Conservation (phyloP, 2,888 invertebrate genomes). For the Drosophila anomalata region DNA sequence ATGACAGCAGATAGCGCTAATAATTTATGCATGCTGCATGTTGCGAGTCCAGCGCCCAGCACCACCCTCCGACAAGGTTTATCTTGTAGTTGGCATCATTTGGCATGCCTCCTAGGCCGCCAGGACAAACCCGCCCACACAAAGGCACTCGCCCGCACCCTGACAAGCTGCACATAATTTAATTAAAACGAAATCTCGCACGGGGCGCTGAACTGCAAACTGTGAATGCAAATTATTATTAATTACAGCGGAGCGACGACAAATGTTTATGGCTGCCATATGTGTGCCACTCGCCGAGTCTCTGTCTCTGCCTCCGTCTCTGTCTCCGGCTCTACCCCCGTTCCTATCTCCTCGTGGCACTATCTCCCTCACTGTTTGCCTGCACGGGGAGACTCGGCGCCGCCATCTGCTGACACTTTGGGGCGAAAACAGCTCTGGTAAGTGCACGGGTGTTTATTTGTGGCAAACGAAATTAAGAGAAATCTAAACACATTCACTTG, state of each 20-base stretch:
- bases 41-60: slow-evolving; percentile 33
- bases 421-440: slow-evolving; percentile 50
- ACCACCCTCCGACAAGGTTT: slow-evolving; percentile 20
- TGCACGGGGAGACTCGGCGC: slow-evolving; percentile 40
- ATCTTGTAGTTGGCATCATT: slow-evolving; percentile 40
- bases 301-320: not conserved
- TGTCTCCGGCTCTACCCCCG: slow-evolving; percentile 8
- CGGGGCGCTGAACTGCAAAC: slow-evolving; percentile 77
- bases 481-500: slow-evolving; percentile 32
- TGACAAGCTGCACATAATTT: slow-evolving; percentile 67
- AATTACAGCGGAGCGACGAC: slow-evolving; percentile 67
- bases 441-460: slow-evolving; percentile 26
- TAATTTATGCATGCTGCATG: slow-evolving; percentile 71
- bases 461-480: slow-evolving; percentile 49
- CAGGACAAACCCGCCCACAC: slow-evolving; percentile 11
- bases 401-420: slow-evolving; percentile 58
- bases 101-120: slow-evolving; percentile 33
- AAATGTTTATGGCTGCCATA: slow-evolving; percentile 63
- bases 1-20: slow-evolving; percentile 57
- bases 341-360: not conserved
- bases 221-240: slow-evolving; percentile 78
- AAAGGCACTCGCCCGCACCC: slow-evolving; percentile 5
- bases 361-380: not conserved
- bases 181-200: slow-evolving; percentile 79
- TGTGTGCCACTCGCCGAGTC: slow-evolving; percentile 30